These are phyloP conservation scores for Lerema accius DNA, from an alignment of 1,140 invertebrate genomes.

Conservation along the genomic window DNA sequence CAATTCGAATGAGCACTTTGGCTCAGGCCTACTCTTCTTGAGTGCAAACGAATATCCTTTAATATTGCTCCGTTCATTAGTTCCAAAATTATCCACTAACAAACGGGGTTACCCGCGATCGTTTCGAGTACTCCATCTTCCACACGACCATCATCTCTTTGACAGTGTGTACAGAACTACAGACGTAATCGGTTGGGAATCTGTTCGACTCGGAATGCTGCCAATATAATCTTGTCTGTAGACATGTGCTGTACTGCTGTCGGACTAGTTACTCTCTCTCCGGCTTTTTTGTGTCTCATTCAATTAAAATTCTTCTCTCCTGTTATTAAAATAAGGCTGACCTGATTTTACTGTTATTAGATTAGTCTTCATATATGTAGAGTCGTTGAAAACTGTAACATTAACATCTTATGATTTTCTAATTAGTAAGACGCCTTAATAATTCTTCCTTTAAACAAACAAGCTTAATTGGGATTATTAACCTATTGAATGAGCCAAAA, in stretches of 20 bases:
- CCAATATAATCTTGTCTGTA: slow-evolving; percentile 33
- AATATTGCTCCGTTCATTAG: slow-evolving; percentile 15
- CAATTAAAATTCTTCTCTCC: slow-evolving; percentile 16
- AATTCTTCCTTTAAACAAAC: too few species aligned
- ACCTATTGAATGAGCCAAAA: too few species aligned
- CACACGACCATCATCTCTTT: slow-evolving; percentile 3
- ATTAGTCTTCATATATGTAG: too few species aligned
- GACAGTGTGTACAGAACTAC: slow-evolving; percentile 7
- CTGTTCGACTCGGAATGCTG: slow-evolving; percentile 33
- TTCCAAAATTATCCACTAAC: slow-evolving; percentile 17
- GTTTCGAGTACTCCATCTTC: slow-evolving; percentile 3
- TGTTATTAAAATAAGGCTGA: slow-evolving; percentile 1
- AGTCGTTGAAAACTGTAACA: too few species aligned
- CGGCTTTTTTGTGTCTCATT: slow-evolving; percentile 1
- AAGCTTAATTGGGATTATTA: too few species aligned
- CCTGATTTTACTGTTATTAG: too few species aligned
- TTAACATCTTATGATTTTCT: too few species aligned
- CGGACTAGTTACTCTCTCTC: not conserved
- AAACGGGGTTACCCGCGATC: slow-evolving; percentile 24
- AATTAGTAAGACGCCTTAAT: too few species aligned
- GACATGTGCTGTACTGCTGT: slow-evolving; percentile 19
- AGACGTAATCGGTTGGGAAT: slow-evolving; percentile 30
- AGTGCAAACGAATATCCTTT: slow-evolving; percentile 25
- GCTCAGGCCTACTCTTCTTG: slow-evolving; percentile 12
- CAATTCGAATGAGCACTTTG: slow-evolving; percentile 24